Percentiles rank a stretch among this genome's conserved stretches.
Evolutionary conservation across 2,113 vertebrate species (phyloP).

Genomic region (Semnornis frantzii): DNA sequence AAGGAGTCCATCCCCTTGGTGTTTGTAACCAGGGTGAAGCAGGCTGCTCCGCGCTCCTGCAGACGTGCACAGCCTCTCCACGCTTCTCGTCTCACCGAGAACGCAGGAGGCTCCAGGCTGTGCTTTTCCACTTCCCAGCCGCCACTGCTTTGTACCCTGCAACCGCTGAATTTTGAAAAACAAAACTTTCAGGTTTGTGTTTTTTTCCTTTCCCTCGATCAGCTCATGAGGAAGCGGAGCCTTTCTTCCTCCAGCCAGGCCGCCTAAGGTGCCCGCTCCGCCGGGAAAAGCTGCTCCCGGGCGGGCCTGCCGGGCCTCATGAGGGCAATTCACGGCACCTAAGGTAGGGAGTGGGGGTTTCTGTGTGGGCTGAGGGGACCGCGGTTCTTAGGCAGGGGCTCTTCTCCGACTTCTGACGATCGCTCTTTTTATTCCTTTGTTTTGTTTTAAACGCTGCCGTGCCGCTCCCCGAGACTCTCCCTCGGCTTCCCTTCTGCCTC

Average conservation of each 20-base stretch:
- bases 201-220: accelerated
- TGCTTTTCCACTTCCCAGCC: background rate
- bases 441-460: background rate
- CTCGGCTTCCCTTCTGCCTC: background rate
- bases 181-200: background rate
- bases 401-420: accelerated
- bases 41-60: background rate
- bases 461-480: background rate
- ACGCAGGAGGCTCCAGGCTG: background rate
- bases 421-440: no score
- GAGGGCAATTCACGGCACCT: background rate
- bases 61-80: background rate
- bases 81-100: background rate
- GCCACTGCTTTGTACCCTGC: background rate
- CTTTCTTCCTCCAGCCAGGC: background rate
- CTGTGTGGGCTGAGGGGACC: background rate
- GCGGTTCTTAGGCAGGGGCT: background rate
- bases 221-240: accelerated
- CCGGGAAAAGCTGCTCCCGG: accelerated
- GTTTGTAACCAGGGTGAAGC: background rate
- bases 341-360: no score
- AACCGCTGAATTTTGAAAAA: background rate
- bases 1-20: background rate
- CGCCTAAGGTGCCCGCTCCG: accelerated
- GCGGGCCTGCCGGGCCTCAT: background rate